Conservation (phyloP, 2,888 invertebrate genomes). For the Patella pellucida region DNA sequence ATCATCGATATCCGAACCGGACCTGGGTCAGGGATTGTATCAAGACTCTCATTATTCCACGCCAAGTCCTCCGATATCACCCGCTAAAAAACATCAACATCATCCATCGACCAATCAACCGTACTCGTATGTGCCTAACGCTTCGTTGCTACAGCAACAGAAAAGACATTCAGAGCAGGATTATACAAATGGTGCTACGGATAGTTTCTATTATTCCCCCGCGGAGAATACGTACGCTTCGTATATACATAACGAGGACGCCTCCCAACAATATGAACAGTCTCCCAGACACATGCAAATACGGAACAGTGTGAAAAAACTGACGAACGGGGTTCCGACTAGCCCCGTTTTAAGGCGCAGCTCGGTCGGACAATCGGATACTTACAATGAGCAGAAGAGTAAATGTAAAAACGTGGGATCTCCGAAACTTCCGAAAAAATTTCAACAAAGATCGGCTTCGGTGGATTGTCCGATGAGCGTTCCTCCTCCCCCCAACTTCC, state of each 20-base stretch:
- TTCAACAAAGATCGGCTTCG: neutral
- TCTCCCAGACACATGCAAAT: neutral
- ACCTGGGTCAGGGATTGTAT: neutral
- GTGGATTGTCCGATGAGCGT: neutral
- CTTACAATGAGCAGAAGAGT: neutral
- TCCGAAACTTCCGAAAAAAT: slow-evolving; percentile 7
- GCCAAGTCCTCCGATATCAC: neutral
- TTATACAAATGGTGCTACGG: neutral
- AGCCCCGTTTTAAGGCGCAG: neutral
- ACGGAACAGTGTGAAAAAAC: slow-evolving; percentile 2
- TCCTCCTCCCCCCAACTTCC: neutral
- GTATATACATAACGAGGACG: neutral
- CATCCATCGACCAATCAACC: neutral
- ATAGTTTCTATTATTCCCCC: neutral
- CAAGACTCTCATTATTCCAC: neutral
- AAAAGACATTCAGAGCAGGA: neutral
- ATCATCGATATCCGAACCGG: neutral
- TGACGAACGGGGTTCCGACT: neutral
- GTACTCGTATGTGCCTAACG: slow-evolving; percentile 1
- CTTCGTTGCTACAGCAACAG: neutral
- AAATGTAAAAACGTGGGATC: slow-evolving; percentile 1
- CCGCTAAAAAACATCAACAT: neutral
- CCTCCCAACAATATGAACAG: neutral
- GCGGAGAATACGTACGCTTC: no score
- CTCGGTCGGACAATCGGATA: neutral